Evolutionary conservation across 2,888 invertebrate species (phyloP), one percentile per base, ranked within the genome.

Genomic region (Rotaria magnacalcarata): DNA sequence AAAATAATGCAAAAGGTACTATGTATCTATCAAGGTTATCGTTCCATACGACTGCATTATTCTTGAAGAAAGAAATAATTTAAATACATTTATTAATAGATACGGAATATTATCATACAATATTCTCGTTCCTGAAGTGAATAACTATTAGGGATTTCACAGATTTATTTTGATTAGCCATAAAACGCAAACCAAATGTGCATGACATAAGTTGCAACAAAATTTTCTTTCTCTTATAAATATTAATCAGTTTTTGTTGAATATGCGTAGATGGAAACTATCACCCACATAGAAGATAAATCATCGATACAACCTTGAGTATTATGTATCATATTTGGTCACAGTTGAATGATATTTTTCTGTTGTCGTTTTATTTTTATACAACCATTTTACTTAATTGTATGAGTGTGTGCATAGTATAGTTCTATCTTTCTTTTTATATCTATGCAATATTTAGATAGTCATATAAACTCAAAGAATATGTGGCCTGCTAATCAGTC

Each of bases 321-420:
- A 34, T 34, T 67, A 19, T 19, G n/a, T 67, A 67, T 67, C 41
- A 41, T 67, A 41, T 19, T 34, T 19, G 67, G 67, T 67, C 67
- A 67, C 67, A 67, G 67, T 67, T 27, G 67, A 67, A 41, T 41
- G 67, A 67, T 67, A 34, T 67, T 67, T 41, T 67, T 34, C 67
- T 67, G 67, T 67, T 67, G 34, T 67, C 34, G 34, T 67, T 67
- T 34, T 67, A n/a, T 27, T 5, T 67, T 41, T 34, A 34, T 67
- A 34, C 1, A 19, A 41, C 19, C 16, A 19, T n/a, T 41, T 67
- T 27, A 19, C 34, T 41, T 67, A 2, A 3, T 24, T 19, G 14
- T 41, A 67, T 2, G 19, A 19, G 34, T 67, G 67, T 67, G 67
- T 21, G 54, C 50, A 50, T 67, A n/a, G 34, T 34, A 34, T 34